Base-by-base conservation (phyloP, 2,888 invertebrate genomes). In the Griposia aprilina region DNA sequence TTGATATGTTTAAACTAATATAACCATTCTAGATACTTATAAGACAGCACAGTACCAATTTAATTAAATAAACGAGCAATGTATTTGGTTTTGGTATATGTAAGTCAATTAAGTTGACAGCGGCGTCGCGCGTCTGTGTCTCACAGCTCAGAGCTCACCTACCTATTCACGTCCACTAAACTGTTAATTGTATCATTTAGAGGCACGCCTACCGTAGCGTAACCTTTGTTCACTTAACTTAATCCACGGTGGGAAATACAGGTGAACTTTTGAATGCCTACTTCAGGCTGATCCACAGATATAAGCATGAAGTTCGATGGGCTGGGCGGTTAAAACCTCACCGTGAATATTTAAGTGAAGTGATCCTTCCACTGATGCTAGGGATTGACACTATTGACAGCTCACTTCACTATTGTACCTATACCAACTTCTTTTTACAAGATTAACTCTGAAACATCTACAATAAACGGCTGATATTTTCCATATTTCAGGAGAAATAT, bases 131-230 rank as follows among this genome's bases (percentile, higher is more conserved):
- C 60, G 20, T 23, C 63, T 13, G n/a, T 8, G 63, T 71, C 63
- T 17, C 71, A 45, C 30, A 30, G 48, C 30, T 17, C 71, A 45
- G 23, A 30, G 48, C 30, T 30, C 26, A 59, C 45, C 41, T 26
- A 26, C 68, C 10, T 10, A 45, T 6, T 48, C 73, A 57, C 74
- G 62, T 72, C 74, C 26, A 45, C 76, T 76, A 73, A 73, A 63
- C 63, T 63, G 52, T 72, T 76, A 76, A 76, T 76, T 63, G 74
- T 73, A 76, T 76, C 73, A 76, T 11, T 8, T 30, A 68, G 15
- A 2, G 36, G 69, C 50, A 52, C 30, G 62, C 20, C 10, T 23
- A 15, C 30, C 50, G 50, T 30, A 50, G 30, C 48, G 7, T 48
- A 23, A 67, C 17, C 41, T 41, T 41, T n/a, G 63, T 36, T 23